A percentile compares a stretch with the other conserved stretches of the same genome.
Evolutionary conservation across 2,797 vertebrate genomes (phyloP).

Genomic region (Argya squamiceps): DNA sequence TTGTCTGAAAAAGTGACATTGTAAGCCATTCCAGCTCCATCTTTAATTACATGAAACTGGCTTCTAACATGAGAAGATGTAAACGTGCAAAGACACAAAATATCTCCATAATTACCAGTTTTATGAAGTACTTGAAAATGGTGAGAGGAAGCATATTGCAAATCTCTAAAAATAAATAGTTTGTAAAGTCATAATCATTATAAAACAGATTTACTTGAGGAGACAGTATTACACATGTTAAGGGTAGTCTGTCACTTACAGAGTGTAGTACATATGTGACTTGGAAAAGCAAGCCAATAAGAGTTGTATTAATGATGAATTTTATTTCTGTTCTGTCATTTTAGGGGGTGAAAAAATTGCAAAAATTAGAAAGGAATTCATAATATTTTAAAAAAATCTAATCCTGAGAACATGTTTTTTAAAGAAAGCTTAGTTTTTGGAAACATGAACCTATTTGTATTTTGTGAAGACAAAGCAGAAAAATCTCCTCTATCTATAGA

Average conservation of each 20-base stretch:
- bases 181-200: slow-evolving; percentile 57
- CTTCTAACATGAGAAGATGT: not conserved
- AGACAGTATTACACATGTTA: slow-evolving; percentile 53
- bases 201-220: slow-evolving; percentile 56
- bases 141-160: slow-evolving; percentile 60
- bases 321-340: slow-evolving; percentile 22
- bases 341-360: not conserved
- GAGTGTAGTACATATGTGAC: slow-evolving; percentile 31
- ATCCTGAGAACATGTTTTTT: not conserved
- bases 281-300: not conserved
- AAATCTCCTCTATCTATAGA: not conserved
- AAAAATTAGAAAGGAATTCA: not conserved
- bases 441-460: not conserved
- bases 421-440: not conserved
- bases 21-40: not conserved
- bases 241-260: slow-evolving; percentile 49
- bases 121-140: slow-evolving; percentile 32
- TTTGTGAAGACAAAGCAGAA: not conserved
- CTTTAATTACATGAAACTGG: not conserved
- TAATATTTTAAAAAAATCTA: not conserved
- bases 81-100: not conserved
- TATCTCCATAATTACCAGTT: slow-evolving; percentile 35
- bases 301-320: slow-evolving; percentile 1
- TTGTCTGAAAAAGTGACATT: not conserved
- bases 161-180: slow-evolving; percentile 61